phyloP scores from a whole-genome alignment of 2,888 invertebrate species.

The Agrotis puta region DNA sequence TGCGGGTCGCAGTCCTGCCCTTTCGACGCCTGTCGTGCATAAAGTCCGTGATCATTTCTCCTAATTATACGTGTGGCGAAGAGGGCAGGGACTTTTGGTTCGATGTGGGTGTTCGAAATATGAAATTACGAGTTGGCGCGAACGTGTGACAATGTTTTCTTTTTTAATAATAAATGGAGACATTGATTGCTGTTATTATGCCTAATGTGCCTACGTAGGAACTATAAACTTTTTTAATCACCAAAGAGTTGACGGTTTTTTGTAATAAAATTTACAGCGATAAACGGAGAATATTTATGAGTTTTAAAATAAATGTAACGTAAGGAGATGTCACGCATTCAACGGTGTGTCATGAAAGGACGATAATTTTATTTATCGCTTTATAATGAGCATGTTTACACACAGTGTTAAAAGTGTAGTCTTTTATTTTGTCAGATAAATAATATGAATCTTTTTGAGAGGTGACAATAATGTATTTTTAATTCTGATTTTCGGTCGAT shows the following conservation, averaged over 20 bases:
- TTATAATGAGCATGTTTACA: conserved; percentile 89
- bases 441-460: conserved; percentile 48
- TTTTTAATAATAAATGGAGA: conserved; percentile 78
- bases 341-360: conserved; percentile 82
- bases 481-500: conserved; percentile 22
- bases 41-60: conserved; percentile 87
- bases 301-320: conserved; percentile 79
- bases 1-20: conserved; percentile 82
- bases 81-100: conserved; percentile 81
- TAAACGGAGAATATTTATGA: conserved; percentile 84
- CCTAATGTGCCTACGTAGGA: conserved; percentile 69
- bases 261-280: conserved; percentile 66
- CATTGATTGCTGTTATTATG: conserved; percentile 78
- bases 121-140: conserved; percentile 87
- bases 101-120: conserved; percentile 90
- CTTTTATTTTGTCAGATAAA: conserved; percentile 60
- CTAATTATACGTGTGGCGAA: conserved; percentile 87
- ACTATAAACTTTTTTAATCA: conserved; percentile 67
- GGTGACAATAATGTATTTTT: conserved; percentile 42
- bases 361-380: conserved; percentile 89
- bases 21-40: conserved; percentile 89
- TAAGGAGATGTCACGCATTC: conserved; percentile 82
- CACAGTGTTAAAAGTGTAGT: conserved; percentile 66
- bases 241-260: conserved; percentile 49
- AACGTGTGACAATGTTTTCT: conserved; percentile 84